Percentiles rank a stretch among this genome's conserved stretches.
Conservation (phyloP, 2,888 invertebrate species). For the Gibbula magus region DNA sequence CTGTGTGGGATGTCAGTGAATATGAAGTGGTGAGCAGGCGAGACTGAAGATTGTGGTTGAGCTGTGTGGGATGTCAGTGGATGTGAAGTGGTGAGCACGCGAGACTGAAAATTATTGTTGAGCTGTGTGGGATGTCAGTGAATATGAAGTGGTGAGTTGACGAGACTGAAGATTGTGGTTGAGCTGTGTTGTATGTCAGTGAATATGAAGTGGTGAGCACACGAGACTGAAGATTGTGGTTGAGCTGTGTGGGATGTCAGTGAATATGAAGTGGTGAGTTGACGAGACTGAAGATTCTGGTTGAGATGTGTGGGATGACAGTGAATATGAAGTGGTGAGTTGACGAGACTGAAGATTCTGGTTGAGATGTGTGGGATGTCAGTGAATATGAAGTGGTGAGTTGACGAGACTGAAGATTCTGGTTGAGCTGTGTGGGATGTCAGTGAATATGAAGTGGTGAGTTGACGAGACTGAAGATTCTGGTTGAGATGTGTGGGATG, state of each 20-base stretch:
- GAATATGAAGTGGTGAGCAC: no score
- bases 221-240: slow-evolving; percentile 34
- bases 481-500: no score
- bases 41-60: slow-evolving; percentile 39
- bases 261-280: no score
- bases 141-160: no score
- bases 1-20: slow-evolving; percentile 43
- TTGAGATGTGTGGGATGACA: slow-evolving; percentile 44
- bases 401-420: no score
- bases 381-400: no score
- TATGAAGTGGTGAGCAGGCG: neutral
- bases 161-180: slow-evolving; percentile 35
- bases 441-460: no score
- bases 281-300: slow-evolving; percentile 32
- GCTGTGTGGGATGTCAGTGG: slow-evolving; percentile 42
- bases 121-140: slow-evolving; percentile 41
- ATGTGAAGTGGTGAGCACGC: no score
- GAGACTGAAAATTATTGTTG: slow-evolving; percentile 36
- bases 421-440: no score
- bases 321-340: slow-evolving; percentile 19
- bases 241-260: slow-evolving; percentile 43
- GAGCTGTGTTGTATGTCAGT: slow-evolving; percentile 43
- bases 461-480: no score
- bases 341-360: no score
- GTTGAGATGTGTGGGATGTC: no score